Percentiles rank a stretch among this genome's conserved stretches.
phyloP scores from a whole-genome alignment of 2,797 vertebrate genomes.

The Gymnopithys bicolor region DNA sequence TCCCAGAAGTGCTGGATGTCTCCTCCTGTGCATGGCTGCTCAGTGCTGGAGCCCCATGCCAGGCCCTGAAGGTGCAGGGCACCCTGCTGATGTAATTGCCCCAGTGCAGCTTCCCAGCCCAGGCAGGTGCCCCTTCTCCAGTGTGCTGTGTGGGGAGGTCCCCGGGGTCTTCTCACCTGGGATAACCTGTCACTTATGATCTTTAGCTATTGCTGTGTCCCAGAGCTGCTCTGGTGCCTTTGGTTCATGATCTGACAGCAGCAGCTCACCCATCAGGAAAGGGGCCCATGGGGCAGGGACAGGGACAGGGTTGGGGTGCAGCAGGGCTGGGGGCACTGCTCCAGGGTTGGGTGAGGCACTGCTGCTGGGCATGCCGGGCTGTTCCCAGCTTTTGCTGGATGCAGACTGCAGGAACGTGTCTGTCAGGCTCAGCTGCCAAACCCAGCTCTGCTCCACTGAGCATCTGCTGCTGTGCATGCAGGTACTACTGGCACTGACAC shows the following conservation, averaged over 20 bases:
- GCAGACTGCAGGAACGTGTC: neutral
- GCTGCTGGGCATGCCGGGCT: neutral
- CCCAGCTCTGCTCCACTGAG: neutral
- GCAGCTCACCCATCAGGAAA: neutral
- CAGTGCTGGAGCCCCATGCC: rapidly evolving
- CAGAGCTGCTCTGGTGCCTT: neutral
- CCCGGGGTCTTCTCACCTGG: rapidly evolving
- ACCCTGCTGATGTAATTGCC: rapidly evolving
- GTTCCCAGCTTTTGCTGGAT: neutral
- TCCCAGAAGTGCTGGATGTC: too few species aligned
- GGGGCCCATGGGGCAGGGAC: rapidly evolving
- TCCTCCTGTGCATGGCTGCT: neutral
- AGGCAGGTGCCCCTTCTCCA: neutral
- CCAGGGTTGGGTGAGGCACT: too few species aligned
- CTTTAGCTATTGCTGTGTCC: neutral
- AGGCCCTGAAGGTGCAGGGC: neutral
- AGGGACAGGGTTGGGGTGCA: neutral
- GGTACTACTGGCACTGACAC: rapidly evolving
- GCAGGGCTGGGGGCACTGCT: neutral
- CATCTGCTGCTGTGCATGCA: neutral
- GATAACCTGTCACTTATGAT: neutral
- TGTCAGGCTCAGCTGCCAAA: rapidly evolving
- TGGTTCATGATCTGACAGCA: neutral
- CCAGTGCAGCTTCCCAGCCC: neutral
- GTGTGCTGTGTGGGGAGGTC: neutral